phyloP scores from a whole-genome alignment of 2,797 vertebrate genomes.

The Ptychadena robeensis region DNA sequence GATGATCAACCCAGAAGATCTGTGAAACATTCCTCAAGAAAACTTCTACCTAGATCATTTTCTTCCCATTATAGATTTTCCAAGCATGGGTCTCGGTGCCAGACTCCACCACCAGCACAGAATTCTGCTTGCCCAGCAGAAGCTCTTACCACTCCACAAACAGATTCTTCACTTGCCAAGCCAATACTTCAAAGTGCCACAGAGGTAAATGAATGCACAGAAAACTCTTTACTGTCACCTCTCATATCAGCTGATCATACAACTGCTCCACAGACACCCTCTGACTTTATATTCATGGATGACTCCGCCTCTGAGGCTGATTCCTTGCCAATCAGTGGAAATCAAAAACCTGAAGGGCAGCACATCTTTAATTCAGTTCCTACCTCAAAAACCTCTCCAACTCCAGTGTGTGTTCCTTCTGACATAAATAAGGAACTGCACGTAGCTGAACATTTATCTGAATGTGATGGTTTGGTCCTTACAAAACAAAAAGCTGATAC shows the following conservation, averaged over 20 bases:
- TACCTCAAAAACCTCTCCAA: constrained; percentile 81
- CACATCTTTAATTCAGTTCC: constrained; percentile 75
- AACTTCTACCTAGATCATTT: constrained; percentile 92
- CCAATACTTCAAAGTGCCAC: constrained; percentile 79
- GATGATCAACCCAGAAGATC: constrained; percentile 84
- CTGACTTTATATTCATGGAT: constrained; percentile 88
- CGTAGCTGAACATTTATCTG: constrained; percentile 54
- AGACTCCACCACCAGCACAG: constrained; percentile 70
- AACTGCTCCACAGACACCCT: constrained; percentile 89
- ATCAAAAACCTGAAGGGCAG: constrained; percentile 71
- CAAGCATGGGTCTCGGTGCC: constrained; percentile 72
- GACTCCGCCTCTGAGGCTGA: constrained; percentile 93
- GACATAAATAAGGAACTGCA: constrained; percentile 50
- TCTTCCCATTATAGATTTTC: constrained; percentile 92
- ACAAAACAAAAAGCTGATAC: constrained; percentile 63
- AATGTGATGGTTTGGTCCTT: constrained; percentile 64
- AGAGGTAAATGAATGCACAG: constrained; percentile 78
- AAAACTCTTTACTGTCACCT: constrained; percentile 88
- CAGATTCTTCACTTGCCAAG: constrained; percentile 71
- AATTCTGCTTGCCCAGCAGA: constrained; percentile 72
- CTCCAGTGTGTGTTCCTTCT: constrained; percentile 70
- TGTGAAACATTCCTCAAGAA: constrained; percentile 84
- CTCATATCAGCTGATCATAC: constrained; percentile 92
- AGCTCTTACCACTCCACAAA: constrained; percentile 67
- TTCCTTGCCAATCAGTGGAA: constrained; percentile 80